Conservation (phyloP, 1,140 invertebrate species). For the Tetramorium parvispinum region DNA sequence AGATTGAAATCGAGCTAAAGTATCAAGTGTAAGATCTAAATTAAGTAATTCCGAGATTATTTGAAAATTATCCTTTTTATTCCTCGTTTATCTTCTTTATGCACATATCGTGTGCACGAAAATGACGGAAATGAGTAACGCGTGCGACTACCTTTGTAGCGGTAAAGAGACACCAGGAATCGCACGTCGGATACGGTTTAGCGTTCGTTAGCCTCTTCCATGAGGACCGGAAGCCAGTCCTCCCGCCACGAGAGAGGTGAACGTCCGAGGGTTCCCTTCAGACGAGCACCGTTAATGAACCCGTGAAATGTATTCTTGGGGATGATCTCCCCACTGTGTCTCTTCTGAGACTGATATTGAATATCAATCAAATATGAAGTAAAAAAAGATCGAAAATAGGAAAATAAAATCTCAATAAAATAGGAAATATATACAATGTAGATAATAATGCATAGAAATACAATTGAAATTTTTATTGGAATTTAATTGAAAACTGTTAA, state of each 20-base stretch:
- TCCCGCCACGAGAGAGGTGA: conserved; percentile 38
- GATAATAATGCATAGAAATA: background rate
- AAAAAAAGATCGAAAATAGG: background rate
- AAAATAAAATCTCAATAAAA: conserved; percentile 3
- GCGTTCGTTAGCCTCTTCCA: conserved; percentile 66
- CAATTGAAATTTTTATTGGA: background rate
- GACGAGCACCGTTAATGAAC: conserved; percentile 61
- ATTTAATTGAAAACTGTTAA: background rate
- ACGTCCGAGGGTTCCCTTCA: conserved; percentile 14
- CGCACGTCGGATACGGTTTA: conserved; percentile 67
- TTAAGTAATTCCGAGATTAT: background rate
- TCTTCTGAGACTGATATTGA: background rate
- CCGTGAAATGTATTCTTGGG: background rate
- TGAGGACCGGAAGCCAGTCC: conserved; percentile 61
- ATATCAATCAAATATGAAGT: background rate
- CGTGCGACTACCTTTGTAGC: conserved; percentile 57
- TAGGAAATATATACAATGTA: background rate
- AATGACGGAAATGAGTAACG: background rate
- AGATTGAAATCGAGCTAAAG: background rate
- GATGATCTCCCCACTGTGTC: background rate
- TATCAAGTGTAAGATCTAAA: background rate
- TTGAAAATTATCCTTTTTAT: background rate
- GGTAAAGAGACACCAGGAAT: conserved; percentile 67
- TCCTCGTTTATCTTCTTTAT: background rate
- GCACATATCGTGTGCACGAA: background rate